Evolutionary conservation across 2,113 vertebrate species (phyloP).

Genomic region (Syngnathus typhle): DNA sequence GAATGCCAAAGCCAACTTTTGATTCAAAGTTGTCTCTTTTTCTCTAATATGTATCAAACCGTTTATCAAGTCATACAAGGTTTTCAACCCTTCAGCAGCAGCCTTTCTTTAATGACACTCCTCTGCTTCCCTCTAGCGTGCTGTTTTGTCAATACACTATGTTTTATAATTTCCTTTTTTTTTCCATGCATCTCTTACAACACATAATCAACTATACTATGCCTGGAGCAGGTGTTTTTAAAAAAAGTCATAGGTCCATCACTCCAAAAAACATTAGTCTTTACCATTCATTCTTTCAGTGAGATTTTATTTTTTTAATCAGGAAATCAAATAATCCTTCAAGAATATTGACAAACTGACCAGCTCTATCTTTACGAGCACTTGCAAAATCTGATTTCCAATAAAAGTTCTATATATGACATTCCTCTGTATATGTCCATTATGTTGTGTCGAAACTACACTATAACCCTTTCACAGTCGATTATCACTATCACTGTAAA

Average conservation of each 20-base stretch:
- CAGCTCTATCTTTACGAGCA: neutral
- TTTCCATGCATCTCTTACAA: constrained; percentile 44
- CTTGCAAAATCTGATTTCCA: neutral
- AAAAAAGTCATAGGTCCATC: no score
- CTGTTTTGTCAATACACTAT: neutral
- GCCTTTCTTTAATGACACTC: neutral
- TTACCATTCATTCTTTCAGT: neutral
- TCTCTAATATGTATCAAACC: neutral
- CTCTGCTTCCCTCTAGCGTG: neutral
- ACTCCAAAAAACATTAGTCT: neutral
- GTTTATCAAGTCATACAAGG: neutral
- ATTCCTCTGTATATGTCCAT: no score
- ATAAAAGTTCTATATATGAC: neutral
- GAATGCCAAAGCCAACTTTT: neutral
- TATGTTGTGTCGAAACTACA: no score
- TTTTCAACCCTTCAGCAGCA: neutral
- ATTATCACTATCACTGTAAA: no score
- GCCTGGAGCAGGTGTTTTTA: neutral
- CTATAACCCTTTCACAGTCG: no score
- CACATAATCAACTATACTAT: neutral
- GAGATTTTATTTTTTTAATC: no score
- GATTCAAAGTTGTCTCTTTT: neutral
- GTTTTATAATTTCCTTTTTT: neutral
- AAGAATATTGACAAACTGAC: no score
- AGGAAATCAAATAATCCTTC: no score